A percentile compares a stretch with the other conserved stretches of the same genome.
phyloP scores from a whole-genome alignment of 1,140 invertebrate species.

The Grapholita molesta region DNA sequence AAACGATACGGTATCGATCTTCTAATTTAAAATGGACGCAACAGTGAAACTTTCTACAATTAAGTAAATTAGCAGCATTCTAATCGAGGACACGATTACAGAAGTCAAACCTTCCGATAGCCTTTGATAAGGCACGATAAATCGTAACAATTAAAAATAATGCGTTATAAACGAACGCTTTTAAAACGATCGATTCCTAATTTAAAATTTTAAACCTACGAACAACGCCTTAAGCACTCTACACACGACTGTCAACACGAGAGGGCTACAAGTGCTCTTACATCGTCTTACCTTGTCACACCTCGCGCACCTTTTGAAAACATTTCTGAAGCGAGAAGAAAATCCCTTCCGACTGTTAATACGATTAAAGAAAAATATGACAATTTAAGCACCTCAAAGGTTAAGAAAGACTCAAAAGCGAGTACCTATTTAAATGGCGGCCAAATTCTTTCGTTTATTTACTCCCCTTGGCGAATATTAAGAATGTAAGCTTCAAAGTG shows the following conservation, averaged over 20 bases:
- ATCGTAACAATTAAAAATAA: constrained; percentile 1
- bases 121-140: constrained; percentile 24
- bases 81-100: constrained; percentile 22
- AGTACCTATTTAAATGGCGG: constrained; percentile 20
- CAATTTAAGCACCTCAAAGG: constrained; percentile 25
- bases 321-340: not conserved
- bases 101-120: constrained; percentile 29
- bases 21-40: constrained; percentile 1
- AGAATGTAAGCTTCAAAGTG: constrained; percentile 14
- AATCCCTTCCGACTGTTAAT: not conserved
- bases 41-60: constrained; percentile 9
- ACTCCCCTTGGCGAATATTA: not conserved
- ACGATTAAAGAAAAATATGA: not conserved
- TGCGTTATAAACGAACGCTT: not conserved
- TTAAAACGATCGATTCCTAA: not conserved
- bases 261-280: constrained; percentile 38
- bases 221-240: constrained; percentile 11
- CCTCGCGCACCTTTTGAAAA: not conserved
- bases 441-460: constrained; percentile 17
- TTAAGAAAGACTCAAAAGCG: constrained; percentile 34
- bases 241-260: constrained; percentile 64
- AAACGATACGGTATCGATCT: not conserved
- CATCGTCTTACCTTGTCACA: not conserved
- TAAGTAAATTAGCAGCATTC: constrained; percentile 13
- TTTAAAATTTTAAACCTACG: not conserved